Percentiles rank a stretch among this genome's conserved stretches.
phyloP scores from a whole-genome alignment of 1,140 invertebrate species.

The Bombus waltoni region DNA sequence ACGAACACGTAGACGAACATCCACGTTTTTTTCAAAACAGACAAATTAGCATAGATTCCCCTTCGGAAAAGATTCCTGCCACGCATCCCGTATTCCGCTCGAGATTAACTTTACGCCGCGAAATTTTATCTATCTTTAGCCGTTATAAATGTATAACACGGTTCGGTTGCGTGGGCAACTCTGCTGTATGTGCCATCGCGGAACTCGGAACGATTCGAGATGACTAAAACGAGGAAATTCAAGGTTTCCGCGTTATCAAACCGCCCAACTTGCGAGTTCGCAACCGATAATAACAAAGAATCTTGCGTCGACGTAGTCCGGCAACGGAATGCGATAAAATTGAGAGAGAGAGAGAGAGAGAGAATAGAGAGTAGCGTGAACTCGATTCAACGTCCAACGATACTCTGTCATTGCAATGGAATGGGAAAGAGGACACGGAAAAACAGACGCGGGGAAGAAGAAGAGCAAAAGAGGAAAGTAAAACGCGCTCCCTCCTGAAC shows the following conservation, averaged over 20 bases:
- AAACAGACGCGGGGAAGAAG: too few relatives aligned
- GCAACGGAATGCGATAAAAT: not conserved
- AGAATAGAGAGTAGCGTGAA: not conserved
- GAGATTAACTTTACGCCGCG: too few relatives aligned
- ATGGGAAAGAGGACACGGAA: not conserved
- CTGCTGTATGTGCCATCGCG: not conserved
- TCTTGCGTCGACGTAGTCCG: not conserved
- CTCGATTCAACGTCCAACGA: not conserved
- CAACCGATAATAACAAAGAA: not conserved
- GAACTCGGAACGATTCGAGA: too few relatives aligned
- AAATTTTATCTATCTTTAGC: not conserved
- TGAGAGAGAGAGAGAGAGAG: too few relatives aligned
- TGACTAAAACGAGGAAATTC: not conserved
- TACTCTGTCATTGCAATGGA: fast-evolving
- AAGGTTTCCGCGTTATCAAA: not conserved
- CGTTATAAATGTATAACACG: not conserved
- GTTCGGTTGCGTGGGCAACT: not conserved
- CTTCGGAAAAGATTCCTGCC: not conserved
- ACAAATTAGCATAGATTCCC: too few relatives aligned
- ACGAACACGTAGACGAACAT: too few relatives aligned
- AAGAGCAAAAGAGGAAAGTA: too few relatives aligned
- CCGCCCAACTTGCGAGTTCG: not conserved
- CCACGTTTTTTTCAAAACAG: too few relatives aligned
- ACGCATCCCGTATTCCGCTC: too few relatives aligned
- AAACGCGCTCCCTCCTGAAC: too few relatives aligned